A percentile compares a stretch with the other conserved stretches of the same genome.
phyloP scores from a whole-genome alignment of 2,888 invertebrate species.

The Tinea semifulvella region DNA sequence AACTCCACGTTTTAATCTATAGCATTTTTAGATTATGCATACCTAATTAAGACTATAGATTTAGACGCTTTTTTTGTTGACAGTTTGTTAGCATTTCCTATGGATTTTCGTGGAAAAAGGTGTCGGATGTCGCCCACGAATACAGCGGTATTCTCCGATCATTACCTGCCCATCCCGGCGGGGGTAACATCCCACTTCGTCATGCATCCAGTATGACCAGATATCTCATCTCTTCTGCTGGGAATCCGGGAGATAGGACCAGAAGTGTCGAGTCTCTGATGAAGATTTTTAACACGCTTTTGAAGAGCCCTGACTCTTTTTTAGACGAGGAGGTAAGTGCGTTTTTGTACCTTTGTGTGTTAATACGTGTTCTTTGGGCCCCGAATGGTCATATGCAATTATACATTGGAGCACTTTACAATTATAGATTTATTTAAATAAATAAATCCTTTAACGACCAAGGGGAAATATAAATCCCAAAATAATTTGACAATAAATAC shows the following conservation, averaged over 20 bases:
- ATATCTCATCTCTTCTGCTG: slow-evolving; percentile 52
- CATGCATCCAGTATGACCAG: slow-evolving; percentile 67
- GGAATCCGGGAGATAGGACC: slow-evolving; percentile 36
- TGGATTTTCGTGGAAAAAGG: slow-evolving; percentile 71
- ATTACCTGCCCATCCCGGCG: slow-evolving; percentile 68
- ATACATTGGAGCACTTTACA: no score
- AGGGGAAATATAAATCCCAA: no score
- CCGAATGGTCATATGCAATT: no score
- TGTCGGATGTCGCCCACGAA: slow-evolving; percentile 62
- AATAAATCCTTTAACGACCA: no score
- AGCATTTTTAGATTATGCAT: no score
- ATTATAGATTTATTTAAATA: no score
- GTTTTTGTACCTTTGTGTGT: background rate
- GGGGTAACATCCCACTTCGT: slow-evolving; percentile 69
- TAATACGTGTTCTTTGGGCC: no score
- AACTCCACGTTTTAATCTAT: no score
- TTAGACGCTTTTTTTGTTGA: no score
- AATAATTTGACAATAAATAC: no score
- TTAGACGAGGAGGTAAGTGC: slow-evolving; percentile 75
- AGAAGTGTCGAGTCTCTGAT: slow-evolving; percentile 74
- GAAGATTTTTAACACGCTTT: slow-evolving; percentile 52
- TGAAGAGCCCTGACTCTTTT: slow-evolving; percentile 68
- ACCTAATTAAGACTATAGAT: no score
- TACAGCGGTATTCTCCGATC: slow-evolving; percentile 64
- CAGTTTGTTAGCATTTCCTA: slow-evolving; percentile 54